A percentile compares a stretch with the other conserved stretches of the same genome.
Conservation (phyloP, 2,888 invertebrate species). For the Eristalis pertinax region DNA sequence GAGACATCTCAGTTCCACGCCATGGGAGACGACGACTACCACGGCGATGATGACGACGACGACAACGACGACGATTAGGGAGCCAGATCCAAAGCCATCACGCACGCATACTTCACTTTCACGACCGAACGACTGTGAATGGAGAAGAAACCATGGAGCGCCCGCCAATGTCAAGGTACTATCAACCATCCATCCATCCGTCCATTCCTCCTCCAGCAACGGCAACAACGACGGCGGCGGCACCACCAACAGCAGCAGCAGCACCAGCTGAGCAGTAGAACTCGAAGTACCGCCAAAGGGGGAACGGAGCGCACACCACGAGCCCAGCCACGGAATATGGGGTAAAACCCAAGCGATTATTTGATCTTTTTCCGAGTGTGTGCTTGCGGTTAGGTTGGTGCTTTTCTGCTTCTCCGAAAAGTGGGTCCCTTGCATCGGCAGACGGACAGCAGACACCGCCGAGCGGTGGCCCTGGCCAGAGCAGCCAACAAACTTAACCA, state of each 20-base stretch:
- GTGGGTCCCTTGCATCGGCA: conserved; percentile 46
- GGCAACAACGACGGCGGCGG: neutral
- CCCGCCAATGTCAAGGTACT: conserved; percentile 66
- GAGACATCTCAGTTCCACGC: conserved; percentile 59
- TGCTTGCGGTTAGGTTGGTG: conserved; percentile 65
- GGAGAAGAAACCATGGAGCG: conserved; percentile 63
- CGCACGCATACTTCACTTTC: conserved; percentile 72
- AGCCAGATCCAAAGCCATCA: conserved; percentile 63
- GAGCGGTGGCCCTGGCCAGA: conserved; percentile 6
- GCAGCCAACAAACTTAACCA: conserved; percentile 42
- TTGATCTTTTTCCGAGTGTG: conserved; percentile 72
- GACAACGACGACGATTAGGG: conserved; percentile 58
- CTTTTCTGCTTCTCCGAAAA: conserved; percentile 43
- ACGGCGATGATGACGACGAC: conserved; percentile 17
- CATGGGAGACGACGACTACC: conserved; percentile 51
- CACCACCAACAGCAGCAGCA: conserved; percentile 8
- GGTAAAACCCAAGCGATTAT: conserved; percentile 70
- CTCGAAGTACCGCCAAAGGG: conserved; percentile 42
- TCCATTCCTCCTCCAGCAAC: conserved; percentile 25
- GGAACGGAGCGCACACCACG: conserved; percentile 27
- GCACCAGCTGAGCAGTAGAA: neutral
- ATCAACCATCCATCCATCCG: conserved; percentile 56
- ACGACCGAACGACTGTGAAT: conserved; percentile 67
- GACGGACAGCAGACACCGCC: conserved; percentile 65
- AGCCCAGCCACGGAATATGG: conserved; percentile 42